Evolutionary conservation across 2,113 vertebrate species (phyloP), one percentile per base, ranked within the genome.

Genomic region (Paracyprichromis sp.): DNA sequence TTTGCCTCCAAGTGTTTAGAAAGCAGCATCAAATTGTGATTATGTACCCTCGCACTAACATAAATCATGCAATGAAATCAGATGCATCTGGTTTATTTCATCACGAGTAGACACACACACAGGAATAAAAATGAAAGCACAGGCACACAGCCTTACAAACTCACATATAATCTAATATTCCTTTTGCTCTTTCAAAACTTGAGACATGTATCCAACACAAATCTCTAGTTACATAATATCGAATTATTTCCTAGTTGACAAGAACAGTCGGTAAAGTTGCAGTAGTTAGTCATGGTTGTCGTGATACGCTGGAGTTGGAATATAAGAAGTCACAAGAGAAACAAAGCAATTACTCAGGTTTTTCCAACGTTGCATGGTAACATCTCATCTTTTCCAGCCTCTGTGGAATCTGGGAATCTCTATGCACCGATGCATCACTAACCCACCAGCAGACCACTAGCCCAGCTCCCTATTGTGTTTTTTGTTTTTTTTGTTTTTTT

Each of bases 71-170:
- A 54, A 24, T 34, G 52, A 38, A 17, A 16, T 47, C 76, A 16
- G 69, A 69, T 26, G 69, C 80, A 84, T 92, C 84, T 87, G 89
- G 87, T 89, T 92, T 83, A 78, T 76, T 81, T 88, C 71, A 89
- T 47, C 2, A 7, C 40, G 56, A 50, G 83, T 47, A 36, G 7
- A 76, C 5, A 7, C 11, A 36, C 29, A n/a, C 2, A 7, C 26
- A 43, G 21, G 40, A 38, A 26, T 43, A 34, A 89, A 14, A 40
- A 38, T 17, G n/a, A 19, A 82, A 17, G 73, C 78, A 78, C 81
- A n/a, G 56, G 7, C 56, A n/a, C 80, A n/a, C 26, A 78, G 16
- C 45, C 17, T 52, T 29, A 76, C 71, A 29, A 76, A 12, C 9
- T 47, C 6, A 0, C 43, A 3, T 50, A n/a, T 45, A 73, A 45